These are phyloP conservation scores for Neodon shergylaensis DNA, from an alignment of 2,113 vertebrate genomes.

Conservation along the genomic window DNA sequence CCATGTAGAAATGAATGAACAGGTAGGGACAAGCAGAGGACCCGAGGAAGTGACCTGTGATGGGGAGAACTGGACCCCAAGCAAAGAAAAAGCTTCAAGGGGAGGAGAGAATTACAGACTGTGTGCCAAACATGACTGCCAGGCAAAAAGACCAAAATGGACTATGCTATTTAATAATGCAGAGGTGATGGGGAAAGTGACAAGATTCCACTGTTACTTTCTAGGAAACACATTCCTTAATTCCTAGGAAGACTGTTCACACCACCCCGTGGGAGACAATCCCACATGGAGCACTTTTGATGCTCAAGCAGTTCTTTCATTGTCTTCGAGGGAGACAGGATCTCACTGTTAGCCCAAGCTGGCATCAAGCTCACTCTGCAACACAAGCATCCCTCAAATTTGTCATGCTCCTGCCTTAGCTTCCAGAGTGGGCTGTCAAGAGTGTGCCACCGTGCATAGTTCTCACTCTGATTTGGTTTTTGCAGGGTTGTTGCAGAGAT, in stretches of 20 bases:
- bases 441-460: not conserved
- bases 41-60: not conserved
- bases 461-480: not conserved
- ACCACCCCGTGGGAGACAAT: fast-evolving
- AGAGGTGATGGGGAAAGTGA: not conserved
- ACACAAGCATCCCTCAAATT: not conserved
- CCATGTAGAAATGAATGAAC: not conserved
- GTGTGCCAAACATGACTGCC: not conserved
- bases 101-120: too few relatives aligned
- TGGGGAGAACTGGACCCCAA: not conserved
- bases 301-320: not conserved
- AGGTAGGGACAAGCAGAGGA: not conserved
- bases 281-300: not conserved
- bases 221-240: not conserved
- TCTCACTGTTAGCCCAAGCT: not conserved
- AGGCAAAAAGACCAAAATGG: too few relatives aligned
- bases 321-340: not conserved
- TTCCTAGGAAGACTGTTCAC: not conserved
- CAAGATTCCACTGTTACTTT: not conserved
- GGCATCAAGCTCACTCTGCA: not conserved
- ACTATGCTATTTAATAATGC: not conserved
- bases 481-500: not conserved
- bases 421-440: not conserved
- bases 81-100: not conserved
- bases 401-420: not conserved